These are phyloP conservation scores for Oryzias melastigma DNA, from an alignment of 2,113 vertebrate species.

Conservation along the genomic window DNA sequence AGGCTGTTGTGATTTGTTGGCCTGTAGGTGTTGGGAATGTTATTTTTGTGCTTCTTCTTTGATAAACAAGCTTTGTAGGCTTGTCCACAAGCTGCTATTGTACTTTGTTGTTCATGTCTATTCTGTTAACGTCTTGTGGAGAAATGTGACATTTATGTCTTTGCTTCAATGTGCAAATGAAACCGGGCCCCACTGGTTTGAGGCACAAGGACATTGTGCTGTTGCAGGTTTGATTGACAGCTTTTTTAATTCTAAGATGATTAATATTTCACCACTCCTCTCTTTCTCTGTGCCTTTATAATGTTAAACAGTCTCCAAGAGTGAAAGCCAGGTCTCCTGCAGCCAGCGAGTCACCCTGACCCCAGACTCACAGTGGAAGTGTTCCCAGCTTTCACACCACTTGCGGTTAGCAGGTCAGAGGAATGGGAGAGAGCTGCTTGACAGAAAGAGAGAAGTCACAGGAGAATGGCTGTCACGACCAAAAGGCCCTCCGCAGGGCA, in stretches of 20 bases:
- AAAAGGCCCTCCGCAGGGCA: conserved; percentile 47
- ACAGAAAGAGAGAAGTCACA: conserved; percentile 36
- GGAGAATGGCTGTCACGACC: conserved; percentile 43
- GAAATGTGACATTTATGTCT: conserved; percentile 27
- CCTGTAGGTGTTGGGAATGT: conserved; percentile 11
- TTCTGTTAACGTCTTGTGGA: conserved; percentile 12
- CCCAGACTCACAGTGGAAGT: conserved; percentile 36
- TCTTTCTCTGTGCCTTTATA: conserved; percentile 38
- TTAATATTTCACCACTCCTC: conserved; percentile 68
- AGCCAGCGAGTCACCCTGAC: conserved; percentile 52
- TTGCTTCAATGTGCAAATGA: conserved; percentile 21
- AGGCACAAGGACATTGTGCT: conserved; percentile 22
- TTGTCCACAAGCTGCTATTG: conserved; percentile 6
- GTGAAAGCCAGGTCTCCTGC: conserved; percentile 23
- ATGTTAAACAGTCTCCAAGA: conserved; percentile 61
- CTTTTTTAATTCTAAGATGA: conserved; percentile 62
- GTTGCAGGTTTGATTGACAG: conserved; percentile 59
- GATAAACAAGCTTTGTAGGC: conserved; percentile 15
- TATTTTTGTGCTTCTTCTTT: conserved; percentile 27
- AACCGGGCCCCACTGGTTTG: conserved; percentile 13
- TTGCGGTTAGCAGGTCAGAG: conserved; percentile 37
- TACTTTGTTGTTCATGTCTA: conserved; percentile 8
- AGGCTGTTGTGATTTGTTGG: conserved; percentile 32
- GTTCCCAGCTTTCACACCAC: conserved; percentile 39
- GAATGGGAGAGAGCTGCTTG: conserved; percentile 16